Conservation (phyloP, 2,797 vertebrate genomes). For the Acropternis orthonyx region DNA sequence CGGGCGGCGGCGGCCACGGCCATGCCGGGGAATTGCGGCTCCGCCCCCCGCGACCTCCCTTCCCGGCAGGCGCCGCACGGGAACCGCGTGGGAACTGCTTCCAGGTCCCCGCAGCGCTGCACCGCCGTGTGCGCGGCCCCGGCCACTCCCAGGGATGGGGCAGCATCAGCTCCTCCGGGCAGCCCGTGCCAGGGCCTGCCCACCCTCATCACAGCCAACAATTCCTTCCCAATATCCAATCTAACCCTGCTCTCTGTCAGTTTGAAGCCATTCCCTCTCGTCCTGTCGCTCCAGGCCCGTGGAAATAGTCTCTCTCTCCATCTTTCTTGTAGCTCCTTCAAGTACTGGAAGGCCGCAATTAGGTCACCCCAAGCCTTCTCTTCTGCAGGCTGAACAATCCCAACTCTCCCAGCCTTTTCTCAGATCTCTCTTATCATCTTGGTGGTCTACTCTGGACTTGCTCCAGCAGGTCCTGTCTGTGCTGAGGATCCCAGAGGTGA, state of each 20-base stretch:
- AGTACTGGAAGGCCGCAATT: rapidly evolving
- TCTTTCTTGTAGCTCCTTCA: not conserved
- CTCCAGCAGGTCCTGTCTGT: not conserved
- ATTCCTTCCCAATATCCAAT: not conserved
- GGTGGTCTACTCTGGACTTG: not conserved
- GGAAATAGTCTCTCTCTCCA: not conserved
- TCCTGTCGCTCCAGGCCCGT: not conserved
- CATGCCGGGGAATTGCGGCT: not conserved
- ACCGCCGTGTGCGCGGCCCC: too few relatives aligned
- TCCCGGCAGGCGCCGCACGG: not conserved
- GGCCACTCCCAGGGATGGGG: not conserved
- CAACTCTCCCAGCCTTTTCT: not conserved
- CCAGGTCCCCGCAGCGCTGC: too few relatives aligned
- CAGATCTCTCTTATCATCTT: not conserved
- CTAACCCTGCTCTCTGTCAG: not conserved
- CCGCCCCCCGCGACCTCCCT: not conserved
- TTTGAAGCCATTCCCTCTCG: not conserved
- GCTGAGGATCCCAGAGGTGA: not conserved
- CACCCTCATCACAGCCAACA: not conserved
- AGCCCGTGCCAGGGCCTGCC: not conserved
- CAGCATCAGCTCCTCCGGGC: not conserved
- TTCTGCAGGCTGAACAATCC: not conserved
- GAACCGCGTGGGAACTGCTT: not conserved
- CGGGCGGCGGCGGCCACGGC: not conserved
- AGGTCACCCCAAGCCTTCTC: not conserved